phyloP scores from a whole-genome alignment of 2,113 vertebrate species.

The Atrichornis clamosus region DNA sequence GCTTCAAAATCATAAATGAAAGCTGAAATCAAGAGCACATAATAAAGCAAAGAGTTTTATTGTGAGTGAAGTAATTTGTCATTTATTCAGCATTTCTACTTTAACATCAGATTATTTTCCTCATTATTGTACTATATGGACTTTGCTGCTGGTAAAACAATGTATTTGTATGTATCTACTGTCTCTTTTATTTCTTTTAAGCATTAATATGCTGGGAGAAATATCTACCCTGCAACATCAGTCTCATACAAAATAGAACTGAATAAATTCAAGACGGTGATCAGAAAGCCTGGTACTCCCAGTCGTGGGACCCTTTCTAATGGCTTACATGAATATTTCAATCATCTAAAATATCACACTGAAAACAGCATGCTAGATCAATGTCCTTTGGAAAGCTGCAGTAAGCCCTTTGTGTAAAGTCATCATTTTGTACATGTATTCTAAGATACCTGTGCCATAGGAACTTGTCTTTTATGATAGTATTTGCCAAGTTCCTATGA shows the following conservation, averaged over 20 bases:
- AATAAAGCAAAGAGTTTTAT: neutral
- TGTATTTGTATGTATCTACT: neutral
- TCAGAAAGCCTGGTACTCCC: constrained; percentile 2
- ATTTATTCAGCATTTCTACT: neutral
- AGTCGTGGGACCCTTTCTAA: constrained; percentile 34
- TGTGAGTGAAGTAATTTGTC: neutral
- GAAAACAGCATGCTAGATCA: constrained; percentile 40
- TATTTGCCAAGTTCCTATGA: constrained; percentile 13
- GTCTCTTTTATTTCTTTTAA: neutral
- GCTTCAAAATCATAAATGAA: neutral
- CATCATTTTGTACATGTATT: constrained; percentile 47
- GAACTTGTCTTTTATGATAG: constrained; percentile 11
- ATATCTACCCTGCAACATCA: neutral
- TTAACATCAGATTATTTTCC: neutral
- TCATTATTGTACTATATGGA: fast-evolving
- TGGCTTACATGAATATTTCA: constrained; percentile 65
- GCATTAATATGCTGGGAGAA: neutral
- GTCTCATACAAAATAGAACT: neutral
- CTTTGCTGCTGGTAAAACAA: neutral
- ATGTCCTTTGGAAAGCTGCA: constrained; percentile 39
- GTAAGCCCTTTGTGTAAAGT: constrained; percentile 38
- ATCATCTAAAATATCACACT: constrained; percentile 47
- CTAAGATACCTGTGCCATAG: constrained; percentile 8
- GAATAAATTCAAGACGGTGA: neutral
- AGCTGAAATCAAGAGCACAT: neutral